These are phyloP conservation scores for Lytechinus pictus DNA, from an alignment of 35 echinoderm and acorn worm species.

Conservation along the genomic window DNA sequence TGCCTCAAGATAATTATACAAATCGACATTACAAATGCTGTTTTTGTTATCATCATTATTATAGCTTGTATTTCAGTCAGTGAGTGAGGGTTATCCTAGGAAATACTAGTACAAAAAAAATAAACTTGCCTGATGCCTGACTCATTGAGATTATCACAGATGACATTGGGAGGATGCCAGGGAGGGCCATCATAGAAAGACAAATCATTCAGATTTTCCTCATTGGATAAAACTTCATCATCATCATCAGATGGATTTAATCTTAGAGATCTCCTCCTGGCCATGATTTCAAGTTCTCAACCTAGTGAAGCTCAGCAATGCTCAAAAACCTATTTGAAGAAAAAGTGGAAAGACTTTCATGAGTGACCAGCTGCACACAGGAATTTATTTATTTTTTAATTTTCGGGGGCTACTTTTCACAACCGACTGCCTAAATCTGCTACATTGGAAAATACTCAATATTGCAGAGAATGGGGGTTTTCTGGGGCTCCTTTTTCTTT, in stretches of 20 bases:
- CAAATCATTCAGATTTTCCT: slow-evolving; percentile 33
- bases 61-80: no score
- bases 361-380: no score
- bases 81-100: background rate
- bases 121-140: slow-evolving; percentile 19
- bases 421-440: no score
- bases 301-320: background rate
- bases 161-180: slow-evolving; percentile 40
- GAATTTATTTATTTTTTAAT: no score
- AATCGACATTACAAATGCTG: no score
- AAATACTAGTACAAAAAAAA: background rate
- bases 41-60: no score
- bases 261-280: background rate
- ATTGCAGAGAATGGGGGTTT: no score
- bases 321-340: background rate
- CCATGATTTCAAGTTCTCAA: background rate
- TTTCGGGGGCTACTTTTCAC: no score
- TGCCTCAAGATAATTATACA: no score
- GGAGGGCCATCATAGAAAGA: slow-evolving; percentile 51
- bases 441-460: no score
- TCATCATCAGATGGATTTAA: background rate
- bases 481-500: no score
- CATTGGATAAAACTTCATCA: background rate
- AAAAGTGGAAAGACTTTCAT: no score
- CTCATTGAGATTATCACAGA: slow-evolving; percentile 31